Evolutionary conservation across 2,113 vertebrate species (phyloP).

Genomic region (Hassar affinis): DNA sequence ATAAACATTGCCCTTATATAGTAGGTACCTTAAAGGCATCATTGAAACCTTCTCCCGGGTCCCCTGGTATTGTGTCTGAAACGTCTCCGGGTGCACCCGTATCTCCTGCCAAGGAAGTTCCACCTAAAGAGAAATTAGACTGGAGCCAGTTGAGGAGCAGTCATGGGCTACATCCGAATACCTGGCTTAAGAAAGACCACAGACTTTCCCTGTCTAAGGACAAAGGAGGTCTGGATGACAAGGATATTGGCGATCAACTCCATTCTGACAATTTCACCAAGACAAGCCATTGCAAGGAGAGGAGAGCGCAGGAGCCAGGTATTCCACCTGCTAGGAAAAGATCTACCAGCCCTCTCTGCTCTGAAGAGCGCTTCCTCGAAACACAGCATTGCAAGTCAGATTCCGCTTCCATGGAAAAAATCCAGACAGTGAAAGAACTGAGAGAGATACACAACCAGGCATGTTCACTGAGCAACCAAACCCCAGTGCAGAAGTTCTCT

Average conservation of each 20-base stretch:
- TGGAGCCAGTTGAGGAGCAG: conserved; percentile 65
- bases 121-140: conserved; percentile 64
- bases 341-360: conserved; percentile 45
- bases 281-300: conserved; percentile 24
- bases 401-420: conserved; percentile 45
- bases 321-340: background rate
- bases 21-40: conserved; percentile 25
- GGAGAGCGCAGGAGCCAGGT: background rate
- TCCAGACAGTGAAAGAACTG: conserved; percentile 43
- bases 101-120: conserved; percentile 28
- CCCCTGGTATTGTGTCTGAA: conserved; percentile 25
- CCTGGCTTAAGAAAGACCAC: conserved; percentile 78
- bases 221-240: conserved; percentile 53
- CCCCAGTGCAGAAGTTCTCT: background rate
- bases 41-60: conserved; percentile 53
- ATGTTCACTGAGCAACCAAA: conserved; percentile 1
- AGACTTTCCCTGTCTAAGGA: conserved; percentile 76
- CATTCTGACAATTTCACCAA: conserved; percentile 28
- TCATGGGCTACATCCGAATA: conserved; percentile 77
- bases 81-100: conserved; percentile 29
- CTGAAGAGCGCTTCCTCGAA: conserved; percentile 57
- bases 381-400: conserved; percentile 52
- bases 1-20: conserved; percentile 59
- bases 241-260: conserved; percentile 53
- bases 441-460: conserved; percentile 49